Percentiles rank a stretch among this genome's conserved stretches.
phyloP scores from a whole-genome alignment of 1,140 invertebrate species.

The Diabrotica undecimpunctata region DNA sequence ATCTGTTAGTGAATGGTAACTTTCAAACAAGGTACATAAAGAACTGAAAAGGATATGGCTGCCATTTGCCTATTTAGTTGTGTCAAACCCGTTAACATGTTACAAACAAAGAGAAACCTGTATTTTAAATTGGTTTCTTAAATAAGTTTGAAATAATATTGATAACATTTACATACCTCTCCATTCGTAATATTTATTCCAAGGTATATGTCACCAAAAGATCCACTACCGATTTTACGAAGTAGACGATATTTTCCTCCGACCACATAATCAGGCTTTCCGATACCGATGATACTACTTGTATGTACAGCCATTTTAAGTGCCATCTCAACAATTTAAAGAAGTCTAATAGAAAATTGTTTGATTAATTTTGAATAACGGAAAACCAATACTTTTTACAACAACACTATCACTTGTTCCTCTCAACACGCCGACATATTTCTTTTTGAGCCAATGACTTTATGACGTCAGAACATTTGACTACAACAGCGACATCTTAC shows the following conservation, averaged over 20 bases:
- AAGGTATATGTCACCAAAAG: slow-evolving; percentile 98
- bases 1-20: neutral
- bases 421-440: slow-evolving; percentile 48
- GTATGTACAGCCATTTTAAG: slow-evolving; percentile 39
- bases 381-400: slow-evolving; percentile 40
- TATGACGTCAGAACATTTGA: slow-evolving; percentile 39
- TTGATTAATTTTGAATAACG: slow-evolving; percentile 37
- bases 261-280: slow-evolving; percentile 58
- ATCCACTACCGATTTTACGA: slow-evolving; percentile 96
- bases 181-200: slow-evolving; percentile 95
- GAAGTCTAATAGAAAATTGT: slow-evolving; percentile 31
- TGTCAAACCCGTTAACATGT: slow-evolving; percentile 20
- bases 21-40: slow-evolving; percentile 22
- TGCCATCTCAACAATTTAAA: slow-evolving; percentile 40
- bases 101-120: slow-evolving; percentile 15
- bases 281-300: slow-evolving; percentile 25
- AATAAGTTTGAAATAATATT: neutral
- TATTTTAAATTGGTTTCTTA: neutral
- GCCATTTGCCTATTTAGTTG: slow-evolving; percentile 30
- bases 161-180: slow-evolving; percentile 55
- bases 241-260: slow-evolving; percentile 92
- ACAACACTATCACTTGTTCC: slow-evolving; percentile 44
- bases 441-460: slow-evolving; percentile 44
- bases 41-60: slow-evolving; percentile 35
- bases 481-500: neutral